phyloP scores from a whole-genome alignment of 2,113 vertebrate species.

The Parus major region DNA sequence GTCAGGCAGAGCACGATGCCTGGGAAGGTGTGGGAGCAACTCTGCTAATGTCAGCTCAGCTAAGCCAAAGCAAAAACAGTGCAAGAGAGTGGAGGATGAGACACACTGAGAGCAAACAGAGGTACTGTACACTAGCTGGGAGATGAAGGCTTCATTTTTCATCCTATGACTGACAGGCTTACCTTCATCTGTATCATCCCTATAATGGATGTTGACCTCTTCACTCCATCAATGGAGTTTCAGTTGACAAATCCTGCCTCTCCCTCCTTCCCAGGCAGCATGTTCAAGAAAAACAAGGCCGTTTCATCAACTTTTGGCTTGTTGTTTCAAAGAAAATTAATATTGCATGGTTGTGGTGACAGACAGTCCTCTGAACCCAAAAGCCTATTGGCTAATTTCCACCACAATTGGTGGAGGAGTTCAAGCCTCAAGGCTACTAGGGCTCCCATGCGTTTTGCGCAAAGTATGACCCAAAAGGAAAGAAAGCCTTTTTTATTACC shows the following conservation, averaged over 20 bases:
- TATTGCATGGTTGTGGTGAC: background rate
- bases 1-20: background rate
- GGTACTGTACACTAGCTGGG: background rate
- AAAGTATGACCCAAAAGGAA: background rate
- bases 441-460: background rate
- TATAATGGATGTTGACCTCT: conserved; percentile 44
- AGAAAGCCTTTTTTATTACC: conserved; percentile 5
- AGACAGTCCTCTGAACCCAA: conserved; percentile 16
- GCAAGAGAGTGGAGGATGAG: background rate
- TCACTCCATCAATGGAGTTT: conserved; percentile 6
- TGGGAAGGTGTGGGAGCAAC: background rate
- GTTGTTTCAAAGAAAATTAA: conserved; percentile 36
- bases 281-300: conserved; percentile 8
- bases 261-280: background rate
- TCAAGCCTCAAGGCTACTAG: conserved; percentile 16
- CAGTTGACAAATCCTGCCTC: conserved; percentile 19
- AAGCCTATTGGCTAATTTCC: conserved; percentile 27
- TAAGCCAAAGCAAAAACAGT: background rate
- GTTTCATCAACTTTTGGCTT: conserved; percentile 4
- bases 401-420: background rate
- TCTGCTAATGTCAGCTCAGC: background rate
- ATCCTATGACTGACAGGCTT: conserved; percentile 10
- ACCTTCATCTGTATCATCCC: conserved; percentile 35
- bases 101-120: background rate
- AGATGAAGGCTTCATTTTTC: background rate